Percentiles rank a stretch among this genome's conserved stretches.
These are phyloP conservation scores for Dasypolia templi DNA, from an alignment of 2,888 invertebrate genomes.

Conservation along the genomic window DNA sequence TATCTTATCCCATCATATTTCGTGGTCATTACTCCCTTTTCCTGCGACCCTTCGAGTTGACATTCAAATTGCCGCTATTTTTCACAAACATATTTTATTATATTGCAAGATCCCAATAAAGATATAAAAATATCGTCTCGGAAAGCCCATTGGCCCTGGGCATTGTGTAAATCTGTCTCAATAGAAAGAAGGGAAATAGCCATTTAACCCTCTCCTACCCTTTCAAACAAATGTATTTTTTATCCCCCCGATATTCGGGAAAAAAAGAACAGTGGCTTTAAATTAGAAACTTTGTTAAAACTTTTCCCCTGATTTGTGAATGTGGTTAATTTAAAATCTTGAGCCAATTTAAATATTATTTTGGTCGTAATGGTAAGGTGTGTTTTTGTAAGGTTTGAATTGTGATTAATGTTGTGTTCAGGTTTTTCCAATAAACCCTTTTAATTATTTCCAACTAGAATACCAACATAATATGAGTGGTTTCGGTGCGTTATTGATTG, in stretches of 20 bases:
- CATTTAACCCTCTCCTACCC: constrained; percentile 80
- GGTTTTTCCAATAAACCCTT: neutral
- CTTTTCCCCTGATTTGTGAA: constrained; percentile 66
- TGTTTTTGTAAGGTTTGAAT: constrained; percentile 36
- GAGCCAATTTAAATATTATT: constrained; percentile 48
- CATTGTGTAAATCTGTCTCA: constrained; percentile 82
- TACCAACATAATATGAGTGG: neutral
- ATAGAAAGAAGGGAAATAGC: constrained; percentile 80
- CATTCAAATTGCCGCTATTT: constrained; percentile 70
- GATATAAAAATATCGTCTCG: constrained; percentile 80
- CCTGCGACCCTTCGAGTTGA: constrained; percentile 56
- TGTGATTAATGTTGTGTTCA: neutral
- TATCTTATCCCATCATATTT: constrained; percentile 51
- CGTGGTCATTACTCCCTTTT: constrained; percentile 61
- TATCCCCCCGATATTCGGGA: constrained; percentile 72
- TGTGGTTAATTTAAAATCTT: constrained; percentile 63
- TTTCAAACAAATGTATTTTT: constrained; percentile 74
- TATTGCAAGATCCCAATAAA: constrained; percentile 78
- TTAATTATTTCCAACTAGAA: neutral
- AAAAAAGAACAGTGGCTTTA: constrained; percentile 61
- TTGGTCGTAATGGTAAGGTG: constrained; percentile 17
- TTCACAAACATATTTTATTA: constrained; percentile 72
- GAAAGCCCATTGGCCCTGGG: constrained; percentile 75
- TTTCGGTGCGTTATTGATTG: neutral
- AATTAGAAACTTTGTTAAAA: constrained; percentile 67